Evolutionary conservation across 2,113 vertebrate genomes (phyloP).

Genomic region (Lycocorax pyrrhopterus): DNA sequence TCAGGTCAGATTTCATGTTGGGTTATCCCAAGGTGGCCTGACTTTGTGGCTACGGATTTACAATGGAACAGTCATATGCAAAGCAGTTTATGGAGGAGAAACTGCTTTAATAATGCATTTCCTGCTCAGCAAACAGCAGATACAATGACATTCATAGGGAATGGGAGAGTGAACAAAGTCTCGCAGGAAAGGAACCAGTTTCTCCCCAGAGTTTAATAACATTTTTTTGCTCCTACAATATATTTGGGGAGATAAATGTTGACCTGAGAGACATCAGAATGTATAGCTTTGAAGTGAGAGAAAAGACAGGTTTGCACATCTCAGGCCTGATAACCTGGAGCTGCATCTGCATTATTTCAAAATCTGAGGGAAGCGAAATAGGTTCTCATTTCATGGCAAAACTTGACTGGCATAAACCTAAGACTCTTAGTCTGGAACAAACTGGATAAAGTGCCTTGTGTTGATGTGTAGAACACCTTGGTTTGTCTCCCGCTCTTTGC

Average conservation of each 20-base stretch:
- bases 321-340: neutral
- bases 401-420: neutral
- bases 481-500: neutral
- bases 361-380: neutral
- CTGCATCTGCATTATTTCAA: neutral
- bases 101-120: slow-evolving; percentile 65
- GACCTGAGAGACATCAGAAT: neutral
- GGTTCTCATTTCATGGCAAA: neutral
- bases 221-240: neutral
- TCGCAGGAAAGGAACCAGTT: neutral
- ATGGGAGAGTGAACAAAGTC: neutral
- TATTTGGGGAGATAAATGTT: neutral
- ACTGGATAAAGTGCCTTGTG: neutral
- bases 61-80: slow-evolving; percentile 44
- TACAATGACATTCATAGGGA: slow-evolving; percentile 24
- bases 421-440: neutral
- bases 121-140: slow-evolving; percentile 60
- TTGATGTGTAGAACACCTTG: neutral
- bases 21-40: slow-evolving; percentile 64
- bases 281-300: neutral
- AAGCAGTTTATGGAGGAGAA: slow-evolving; percentile 56
- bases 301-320: neutral
- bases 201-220: slow-evolving; percentile 25
- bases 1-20: slow-evolving; percentile 46
- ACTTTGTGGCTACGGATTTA: slow-evolving; percentile 49